Conservation (phyloP, 2,797 vertebrate species). For the Tarsius wallacei region DNA sequence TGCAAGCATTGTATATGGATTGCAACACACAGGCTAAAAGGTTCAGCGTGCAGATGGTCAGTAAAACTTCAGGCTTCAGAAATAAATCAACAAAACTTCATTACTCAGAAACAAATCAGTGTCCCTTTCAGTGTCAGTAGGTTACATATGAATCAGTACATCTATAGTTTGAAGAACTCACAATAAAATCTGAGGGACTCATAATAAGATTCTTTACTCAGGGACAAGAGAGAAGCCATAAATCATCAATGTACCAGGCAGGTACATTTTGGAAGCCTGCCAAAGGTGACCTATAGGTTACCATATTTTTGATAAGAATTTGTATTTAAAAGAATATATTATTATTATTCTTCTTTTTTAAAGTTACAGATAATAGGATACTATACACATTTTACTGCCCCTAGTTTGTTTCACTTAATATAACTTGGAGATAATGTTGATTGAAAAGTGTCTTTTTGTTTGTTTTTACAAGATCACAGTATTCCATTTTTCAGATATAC, state of each 20-base stretch:
- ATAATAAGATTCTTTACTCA: not conserved
- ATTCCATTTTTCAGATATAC: slow-evolving; percentile 24
- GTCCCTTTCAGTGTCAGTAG: not conserved
- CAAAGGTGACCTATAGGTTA: not conserved
- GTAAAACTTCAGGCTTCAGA: not conserved
- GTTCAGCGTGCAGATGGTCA: not conserved
- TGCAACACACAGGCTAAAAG: not conserved
- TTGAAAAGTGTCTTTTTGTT: not conserved
- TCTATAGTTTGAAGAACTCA: no score
- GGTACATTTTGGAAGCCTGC: not conserved
- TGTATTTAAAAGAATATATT: slow-evolving; percentile 25
- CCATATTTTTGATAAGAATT: not conserved
- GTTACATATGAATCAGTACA: not conserved
- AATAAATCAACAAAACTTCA: not conserved
- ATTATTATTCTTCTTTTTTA: slow-evolving; percentile 19
- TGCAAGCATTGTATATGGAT: no score
- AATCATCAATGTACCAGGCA: no score
- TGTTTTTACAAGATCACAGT: not conserved
- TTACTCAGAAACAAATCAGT: not conserved
- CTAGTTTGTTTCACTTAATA: not conserved
- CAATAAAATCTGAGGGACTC: not conserved
- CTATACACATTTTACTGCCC: not conserved
- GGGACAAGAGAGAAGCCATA: not conserved
- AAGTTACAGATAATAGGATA: not conserved
- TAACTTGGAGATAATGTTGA: not conserved